Evolutionary conservation across 2,113 vertebrate genomes (phyloP), one percentile per base, ranked within the genome.

Genomic region (Ptilonorhynchus violaceus): DNA sequence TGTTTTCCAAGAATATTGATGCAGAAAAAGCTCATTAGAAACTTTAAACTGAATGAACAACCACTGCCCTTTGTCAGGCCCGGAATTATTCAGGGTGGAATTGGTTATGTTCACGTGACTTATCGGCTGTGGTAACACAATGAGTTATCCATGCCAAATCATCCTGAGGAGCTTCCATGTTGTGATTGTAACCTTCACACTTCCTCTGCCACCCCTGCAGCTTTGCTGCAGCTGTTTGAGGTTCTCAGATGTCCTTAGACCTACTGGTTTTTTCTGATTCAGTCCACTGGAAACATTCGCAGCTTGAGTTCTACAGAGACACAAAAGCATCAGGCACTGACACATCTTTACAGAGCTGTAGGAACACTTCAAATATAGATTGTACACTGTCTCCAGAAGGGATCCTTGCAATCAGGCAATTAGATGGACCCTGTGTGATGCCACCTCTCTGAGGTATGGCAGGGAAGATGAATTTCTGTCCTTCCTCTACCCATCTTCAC

Each of bases 1-100:
- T 70, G 50, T 89, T 90, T 94, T 93, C 93, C 94, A 94, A 76
- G 92, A 93, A 96, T 35, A 41, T n/a, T 59, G 83, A 95, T 73
- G 76, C 41, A 60, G 74, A 91, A 79, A 86, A 85, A 93, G 42
- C 79, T 96, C 88, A 86, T 96, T 93, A 93, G 81, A 75, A 95
- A 76, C 35, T 73, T 82, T 74, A 92, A 82, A 76, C 33, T 28
- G 52, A 80, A 56, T 22, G 91, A 95, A 84, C 72, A 86, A 58
- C 73, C 35, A 35, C 73, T 84, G 83, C 91, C 75, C 81, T 93
- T 84, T 95, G 80, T 90, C 75, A 76, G 50, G 66, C 67, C 78
- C 67, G 60, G 87, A 88, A 85, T 88, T 63, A 84, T 85, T 92
- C 80, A 52, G 68, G 47, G 52, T 75, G 60, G 78, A 89, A 92